Evolutionary conservation across 2,888 invertebrate genomes (phyloP).

Genomic region (Listrodromus nycthemerus): DNA sequence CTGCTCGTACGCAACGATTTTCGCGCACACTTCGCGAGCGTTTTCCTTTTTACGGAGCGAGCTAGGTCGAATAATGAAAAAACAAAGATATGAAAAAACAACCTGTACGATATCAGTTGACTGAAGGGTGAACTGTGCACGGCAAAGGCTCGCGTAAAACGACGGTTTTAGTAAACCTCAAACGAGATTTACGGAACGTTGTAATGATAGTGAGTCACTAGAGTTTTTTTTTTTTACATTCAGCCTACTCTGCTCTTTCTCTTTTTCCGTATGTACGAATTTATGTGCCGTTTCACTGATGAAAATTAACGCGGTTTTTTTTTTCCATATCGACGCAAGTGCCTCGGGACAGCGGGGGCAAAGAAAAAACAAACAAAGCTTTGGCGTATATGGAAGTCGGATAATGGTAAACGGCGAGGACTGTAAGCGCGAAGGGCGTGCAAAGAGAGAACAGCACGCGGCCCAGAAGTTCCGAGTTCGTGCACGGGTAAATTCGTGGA

Average conservation of each 20-base stretch:
- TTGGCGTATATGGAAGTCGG: neutral
- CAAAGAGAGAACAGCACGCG: neutral
- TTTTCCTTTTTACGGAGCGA: neutral
- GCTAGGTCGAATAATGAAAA: neutral
- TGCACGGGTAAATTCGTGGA: neutral
- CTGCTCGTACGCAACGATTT: conserved; percentile 8
- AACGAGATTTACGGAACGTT: conserved; percentile 14
- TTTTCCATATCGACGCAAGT: neutral
- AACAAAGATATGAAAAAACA: neutral
- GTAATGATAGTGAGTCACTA: conserved; percentile 17
- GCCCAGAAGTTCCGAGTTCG: conserved; percentile 1
- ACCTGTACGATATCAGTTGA: neutral
- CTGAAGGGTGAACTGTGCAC: neutral
- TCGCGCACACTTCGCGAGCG: conserved; percentile 5
- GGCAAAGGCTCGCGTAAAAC: neutral
- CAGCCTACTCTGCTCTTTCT: neutral
- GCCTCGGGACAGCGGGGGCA: neutral
- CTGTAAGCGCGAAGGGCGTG: neutral
- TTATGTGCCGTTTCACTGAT: neutral
- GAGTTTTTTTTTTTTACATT: conserved; percentile 1
- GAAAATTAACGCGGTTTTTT: neutral
- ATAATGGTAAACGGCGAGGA: neutral
- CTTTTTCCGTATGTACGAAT: neutral
- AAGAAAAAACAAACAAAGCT: neutral
- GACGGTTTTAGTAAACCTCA: neutral